Evolutionary conservation across 2,888 invertebrate species (phyloP), one percentile per base, ranked within the genome.

Genomic region (Brachypalpus laphriformis): DNA sequence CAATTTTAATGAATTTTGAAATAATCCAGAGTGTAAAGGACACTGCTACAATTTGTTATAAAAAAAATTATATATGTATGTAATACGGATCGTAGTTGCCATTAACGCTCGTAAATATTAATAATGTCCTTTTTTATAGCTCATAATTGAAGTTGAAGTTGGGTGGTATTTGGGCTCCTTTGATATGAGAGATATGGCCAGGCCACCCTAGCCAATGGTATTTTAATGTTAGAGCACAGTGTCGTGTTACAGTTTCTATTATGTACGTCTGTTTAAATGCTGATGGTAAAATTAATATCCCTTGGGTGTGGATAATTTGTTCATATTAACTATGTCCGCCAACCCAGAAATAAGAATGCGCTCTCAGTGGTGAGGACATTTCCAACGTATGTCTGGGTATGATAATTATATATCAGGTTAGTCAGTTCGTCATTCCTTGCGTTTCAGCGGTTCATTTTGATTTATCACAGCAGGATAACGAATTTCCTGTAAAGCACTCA

Each of bases 61-160:
- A n/a, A n/a, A n/a, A n/a, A n/a, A n/a, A n/a, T n/a, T 18, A 37
- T 2, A 4, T n/a, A 16, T 45, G 40, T 78, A 68, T 11, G 61
- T 42, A 71, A 71, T 66, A 40, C 8, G 25, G 2, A 4, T 25
- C 3, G 34, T 74, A 63, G 68, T 72, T 77, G 61, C 63, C 70
- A 74, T 83, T 83, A 80, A 74, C 78, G 49, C 68, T 83, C 83
- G 74, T 83, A 83, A 83, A 83, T 83, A 83, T 83, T 76, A 83
- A 83, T 80, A 80, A 83, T 83, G 70, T 74, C 74, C 80, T 40
- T 80, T 77, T 83, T 83, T 80, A 83, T 83, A 63, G 74, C 63
- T 63, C 63, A 74, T 80, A 80, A 83, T 83, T 80, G 83, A 42
- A 70, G 63, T 74, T 70, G 66, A 68, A 56, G 61, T 68, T 63